Evolutionary conservation across 2,888 invertebrate species (phyloP).

Genomic region (Cryptus viduatorius): DNA sequence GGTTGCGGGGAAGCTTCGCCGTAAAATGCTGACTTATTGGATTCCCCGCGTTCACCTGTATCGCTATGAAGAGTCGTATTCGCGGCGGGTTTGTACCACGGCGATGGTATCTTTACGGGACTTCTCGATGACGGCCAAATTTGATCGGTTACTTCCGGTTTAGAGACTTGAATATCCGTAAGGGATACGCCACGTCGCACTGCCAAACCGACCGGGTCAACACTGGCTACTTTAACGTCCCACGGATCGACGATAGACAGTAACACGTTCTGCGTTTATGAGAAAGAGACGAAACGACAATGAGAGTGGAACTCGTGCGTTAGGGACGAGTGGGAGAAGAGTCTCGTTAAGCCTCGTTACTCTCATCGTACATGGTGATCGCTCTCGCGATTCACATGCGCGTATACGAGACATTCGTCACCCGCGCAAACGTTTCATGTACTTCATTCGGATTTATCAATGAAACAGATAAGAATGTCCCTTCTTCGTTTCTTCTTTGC

Average conservation of each 20-base stretch:
- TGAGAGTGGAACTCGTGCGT: slow-evolving; percentile 53
- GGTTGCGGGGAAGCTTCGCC: slow-evolving; percentile 58
- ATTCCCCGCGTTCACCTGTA: slow-evolving; percentile 6
- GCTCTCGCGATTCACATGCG: slow-evolving; percentile 44
- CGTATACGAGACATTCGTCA: background rate
- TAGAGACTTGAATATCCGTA: slow-evolving; percentile 68
- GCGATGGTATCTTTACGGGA: slow-evolving; percentile 77
- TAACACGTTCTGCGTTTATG: slow-evolving; percentile 77
- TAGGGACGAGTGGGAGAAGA: slow-evolving; percentile 71
- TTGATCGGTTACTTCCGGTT: slow-evolving; percentile 53
- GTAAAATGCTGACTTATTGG: slow-evolving; percentile 46
- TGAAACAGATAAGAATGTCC: background rate
- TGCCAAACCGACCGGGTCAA: slow-evolving; percentile 80
- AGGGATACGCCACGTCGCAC: slow-evolving; percentile 77
- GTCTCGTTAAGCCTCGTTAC: slow-evolving; percentile 77
- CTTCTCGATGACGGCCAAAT: slow-evolving; percentile 61
- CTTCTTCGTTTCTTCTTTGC: no score
- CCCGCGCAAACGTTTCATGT: slow-evolving; percentile 1
- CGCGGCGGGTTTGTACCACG: slow-evolving; percentile 81
- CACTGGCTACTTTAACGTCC: slow-evolving; percentile 83
- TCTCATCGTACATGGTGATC: slow-evolving; percentile 54
- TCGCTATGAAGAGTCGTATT: slow-evolving; percentile 35
- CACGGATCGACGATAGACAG: slow-evolving; percentile 83
- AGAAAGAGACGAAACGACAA: slow-evolving; percentile 63
- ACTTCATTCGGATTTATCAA: background rate